Base-by-base conservation (phyloP, 2,797 vertebrate genomes). In the Tamandua tetradactyla region DNA sequence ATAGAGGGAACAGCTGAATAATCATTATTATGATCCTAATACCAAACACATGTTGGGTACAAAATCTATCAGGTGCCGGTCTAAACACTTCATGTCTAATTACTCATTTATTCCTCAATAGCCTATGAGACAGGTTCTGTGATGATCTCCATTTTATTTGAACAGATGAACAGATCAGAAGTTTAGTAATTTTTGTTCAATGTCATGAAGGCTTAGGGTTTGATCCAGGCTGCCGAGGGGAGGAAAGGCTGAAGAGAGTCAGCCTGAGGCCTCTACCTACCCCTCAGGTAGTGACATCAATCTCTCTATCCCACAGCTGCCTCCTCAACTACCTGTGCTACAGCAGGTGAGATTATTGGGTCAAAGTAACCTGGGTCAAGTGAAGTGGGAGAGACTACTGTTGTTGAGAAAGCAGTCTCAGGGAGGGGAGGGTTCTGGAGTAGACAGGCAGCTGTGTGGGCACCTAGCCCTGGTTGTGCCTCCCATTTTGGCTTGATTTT, bases 401-500 rank as follows among this genome's bases (percentile, higher is more conserved):
- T 30, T 69, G 3, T 15, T 59, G 66, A 80, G 71, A 82, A 57
- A 35, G 35, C 35, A 49, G 40, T 71, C 14, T 25, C 32, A 27
- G 68, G 69, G 68, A 42, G 23, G 44, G 23, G 62, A 40, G 49
- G 32, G 61, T 12, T 83, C 23, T 66, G 87, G 0, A 15, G 0
- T 66, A 55, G 55, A 44, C 32, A 7, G 32, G 22, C 66, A 85
- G 92, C 62, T 80, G 23, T 11, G 7, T 83, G 57, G 68, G 66
- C 57, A 95, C 61, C 62, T 35, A 71, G 35, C 32, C 37, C 44
- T 47, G 82, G 66, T 2, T 22, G 59, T 32, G 52, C 62, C 68
- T 92, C 94, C 93, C 52, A 72, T 55, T 91, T 83, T 86, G 84
- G 94, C 75, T 83, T 68, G 52, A 59, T 89, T 91, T 57, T 44